Conservation (phyloP, 2,888 invertebrate species). For the Luffia ferchaultella region DNA sequence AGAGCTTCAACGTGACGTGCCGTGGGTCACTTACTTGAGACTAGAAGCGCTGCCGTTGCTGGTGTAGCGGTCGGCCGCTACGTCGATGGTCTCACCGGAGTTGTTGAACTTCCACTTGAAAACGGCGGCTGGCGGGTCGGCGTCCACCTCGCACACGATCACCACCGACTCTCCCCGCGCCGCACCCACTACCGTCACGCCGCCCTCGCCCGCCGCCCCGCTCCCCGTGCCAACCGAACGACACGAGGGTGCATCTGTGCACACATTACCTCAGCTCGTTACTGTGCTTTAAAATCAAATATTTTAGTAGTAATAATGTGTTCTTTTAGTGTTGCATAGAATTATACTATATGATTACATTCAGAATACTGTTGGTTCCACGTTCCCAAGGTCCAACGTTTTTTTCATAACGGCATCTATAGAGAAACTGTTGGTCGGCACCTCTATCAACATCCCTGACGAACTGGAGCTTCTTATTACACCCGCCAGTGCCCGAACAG, state of each 20-base stretch:
- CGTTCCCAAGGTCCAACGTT: too few relatives aligned
- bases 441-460: too few relatives aligned
- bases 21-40: conserved; percentile 66
- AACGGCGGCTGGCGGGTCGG: conserved; percentile 88
- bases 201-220: conserved; percentile 77
- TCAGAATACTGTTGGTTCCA: too few relatives aligned
- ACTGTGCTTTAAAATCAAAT: neutral
- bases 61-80: conserved; percentile 79
- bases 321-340: too few relatives aligned
- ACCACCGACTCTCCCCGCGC: conserved; percentile 87
- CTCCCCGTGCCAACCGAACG: conserved; percentile 46
- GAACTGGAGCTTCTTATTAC: too few relatives aligned
- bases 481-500: too few relatives aligned
- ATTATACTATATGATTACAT: too few relatives aligned
- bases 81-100: conserved; percentile 87
- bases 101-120: conserved; percentile 97
- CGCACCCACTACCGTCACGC: conserved; percentile 85
- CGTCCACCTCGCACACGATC: conserved; percentile 89
- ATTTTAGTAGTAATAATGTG: too few relatives aligned
- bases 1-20: too few relatives aligned
- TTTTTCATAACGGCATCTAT: too few relatives aligned
- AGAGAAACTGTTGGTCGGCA: too few relatives aligned
- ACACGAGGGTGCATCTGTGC: conserved; percentile 85
- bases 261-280: conserved; percentile 7
- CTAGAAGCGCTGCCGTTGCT: conserved; percentile 80